Evolutionary conservation across 2,113 vertebrate species (phyloP), one percentile per base, ranked within the genome.

Genomic region (Anarrhichthys ocellatus): DNA sequence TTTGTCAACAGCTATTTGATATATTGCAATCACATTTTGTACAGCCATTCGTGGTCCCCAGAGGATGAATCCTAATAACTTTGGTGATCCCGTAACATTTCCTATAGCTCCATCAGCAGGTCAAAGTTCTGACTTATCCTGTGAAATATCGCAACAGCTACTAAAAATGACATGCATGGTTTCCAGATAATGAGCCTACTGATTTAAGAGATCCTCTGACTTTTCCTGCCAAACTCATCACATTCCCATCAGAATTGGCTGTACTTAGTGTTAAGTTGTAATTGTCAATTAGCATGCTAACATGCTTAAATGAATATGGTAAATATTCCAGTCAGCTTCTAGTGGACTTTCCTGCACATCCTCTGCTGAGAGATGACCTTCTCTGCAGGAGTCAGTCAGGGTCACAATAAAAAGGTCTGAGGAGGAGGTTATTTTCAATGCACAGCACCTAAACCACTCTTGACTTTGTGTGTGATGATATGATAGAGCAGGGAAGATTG

Each of bases 371-470:
- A 71, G 20, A 71, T 1, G 32, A 54, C 56, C 75, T 34, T 66
- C 32, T 36, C 61, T 59, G 29, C 38, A 65, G 77, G 27, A 73
- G 74, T 80, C 20, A 71, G 9, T 81, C 24, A 65, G 59, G 87
- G 66, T 84, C 71, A 50, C 34, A 32, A 66, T 81, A 68, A 24
- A 42, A 71, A 17, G 59, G 2, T 67, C 81, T 15, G 56, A 85
- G 80, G 64, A 63, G 64, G 7, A 38, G 34, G 11, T 76, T 82
- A 73, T 78, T 79, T 90, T 77, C 78, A 44, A 58, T 84, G 71
- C 61, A 38, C 22, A 20, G 76, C 66, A 74, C 64, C 46, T 27
- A 75, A 81, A 75, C 42, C 48, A 54, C 50, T 82, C 50, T 80
- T 34, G 29, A 14, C 71, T 69, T 61, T 83, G 80, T 79, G 10